Conservation (phyloP, 1,140 invertebrate genomes). For the Bombus sylvicola region DNA sequence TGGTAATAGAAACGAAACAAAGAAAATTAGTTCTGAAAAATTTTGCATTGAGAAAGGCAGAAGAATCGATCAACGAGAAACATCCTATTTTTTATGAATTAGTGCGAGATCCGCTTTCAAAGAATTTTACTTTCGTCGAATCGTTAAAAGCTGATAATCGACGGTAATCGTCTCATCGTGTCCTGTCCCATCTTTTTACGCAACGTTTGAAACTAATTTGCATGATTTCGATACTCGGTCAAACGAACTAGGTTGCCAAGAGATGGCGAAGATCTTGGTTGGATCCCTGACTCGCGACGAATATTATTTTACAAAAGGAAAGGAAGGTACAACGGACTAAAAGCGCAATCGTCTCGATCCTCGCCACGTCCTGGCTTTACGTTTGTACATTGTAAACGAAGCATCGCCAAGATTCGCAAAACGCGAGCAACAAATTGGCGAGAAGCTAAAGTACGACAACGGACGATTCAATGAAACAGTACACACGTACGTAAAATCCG, state of each 20-base stretch:
- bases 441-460: not conserved
- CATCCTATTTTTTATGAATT: conserved; percentile 2
- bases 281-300: not conserved
- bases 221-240: not conserved
- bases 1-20: not conserved
- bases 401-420: conserved; percentile 27
- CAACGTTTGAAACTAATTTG: conserved; percentile 27
- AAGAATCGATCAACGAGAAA: not conserved
- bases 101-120: not conserved
- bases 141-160: not conserved
- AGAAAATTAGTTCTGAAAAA: not conserved
- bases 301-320: not conserved
- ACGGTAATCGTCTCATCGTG: not conserved
- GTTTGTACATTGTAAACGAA: not conserved
- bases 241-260: not conserved
- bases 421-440: not conserved
- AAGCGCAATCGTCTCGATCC: not conserved
- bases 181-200: not conserved
- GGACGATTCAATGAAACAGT: conserved; percentile 18
- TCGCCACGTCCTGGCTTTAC: not conserved
- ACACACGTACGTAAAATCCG: conserved; percentile 26
- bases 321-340: not conserved
- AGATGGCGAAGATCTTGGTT: not conserved
- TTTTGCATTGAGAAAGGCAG: too few species aligned
- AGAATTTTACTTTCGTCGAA: conserved; percentile 40